Percentiles rank a stretch among this genome's conserved stretches.
These are phyloP conservation scores for Epinephelus awoara DNA, from an alignment of 2,797 vertebrate genomes.

Conservation along the genomic window DNA sequence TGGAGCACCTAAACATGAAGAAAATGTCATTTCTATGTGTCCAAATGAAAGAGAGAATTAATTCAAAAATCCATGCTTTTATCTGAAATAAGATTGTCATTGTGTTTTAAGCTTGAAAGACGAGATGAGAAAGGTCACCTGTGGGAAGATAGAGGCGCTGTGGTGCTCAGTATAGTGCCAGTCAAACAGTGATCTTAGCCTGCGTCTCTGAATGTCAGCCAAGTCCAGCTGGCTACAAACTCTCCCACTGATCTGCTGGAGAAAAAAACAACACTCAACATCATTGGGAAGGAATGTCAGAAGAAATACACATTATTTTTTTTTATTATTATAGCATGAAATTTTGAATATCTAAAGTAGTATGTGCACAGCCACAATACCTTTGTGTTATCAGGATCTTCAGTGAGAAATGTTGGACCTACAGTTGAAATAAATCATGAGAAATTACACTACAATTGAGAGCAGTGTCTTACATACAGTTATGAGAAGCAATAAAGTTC, in stretches of 20 bases:
- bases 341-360: not conserved
- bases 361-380: slow-evolving; percentile 44
- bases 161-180: slow-evolving; percentile 91
- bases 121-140: slow-evolving; percentile 82
- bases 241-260: slow-evolving; percentile 18
- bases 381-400: slow-evolving; percentile 42
- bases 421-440: slow-evolving; percentile 4
- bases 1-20: slow-evolving; percentile 87
- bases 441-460: accelerated
- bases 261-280: not conserved
- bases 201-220: slow-evolving; percentile 84
- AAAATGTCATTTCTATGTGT: not conserved
- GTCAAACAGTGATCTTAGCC: slow-evolving; percentile 87
- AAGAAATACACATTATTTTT: not conserved
- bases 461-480: not conserved
- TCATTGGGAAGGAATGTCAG: not conserved
- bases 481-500: not conserved
- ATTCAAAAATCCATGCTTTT: not conserved
- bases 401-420: slow-evolving; percentile 61
- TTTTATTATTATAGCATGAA: not conserved
- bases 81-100: not conserved
- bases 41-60: not conserved
- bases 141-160: slow-evolving; percentile 84
- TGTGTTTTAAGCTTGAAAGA: not conserved
- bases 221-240: slow-evolving; percentile 60